Evolutionary conservation across 1,140 invertebrate genomes (phyloP).

Genomic region (Conus ventricosus): DNA sequence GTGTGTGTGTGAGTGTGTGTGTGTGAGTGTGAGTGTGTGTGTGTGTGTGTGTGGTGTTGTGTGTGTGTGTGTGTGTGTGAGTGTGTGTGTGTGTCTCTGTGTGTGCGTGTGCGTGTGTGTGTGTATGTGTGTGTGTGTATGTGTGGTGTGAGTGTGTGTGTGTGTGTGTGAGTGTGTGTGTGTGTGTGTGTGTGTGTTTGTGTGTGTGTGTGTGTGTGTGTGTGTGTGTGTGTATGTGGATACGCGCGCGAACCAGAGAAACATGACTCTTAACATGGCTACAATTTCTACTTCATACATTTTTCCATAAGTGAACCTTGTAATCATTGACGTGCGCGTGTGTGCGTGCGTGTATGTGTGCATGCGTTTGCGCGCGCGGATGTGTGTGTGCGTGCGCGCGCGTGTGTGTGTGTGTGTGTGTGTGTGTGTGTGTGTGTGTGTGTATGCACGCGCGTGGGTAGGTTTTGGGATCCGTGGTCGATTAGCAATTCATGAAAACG

Average conservation of each 20-base stretch:
- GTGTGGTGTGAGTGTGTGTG: neutral
- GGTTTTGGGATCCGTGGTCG: neutral
- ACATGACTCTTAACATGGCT: too few species aligned
- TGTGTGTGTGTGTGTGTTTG: neutral
- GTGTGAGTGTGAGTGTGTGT: neutral
- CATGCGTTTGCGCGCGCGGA: neutral
- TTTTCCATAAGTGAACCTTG: too few species aligned
- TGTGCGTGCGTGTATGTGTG: neutral
- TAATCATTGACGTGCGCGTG: neutral
- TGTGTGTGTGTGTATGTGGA: neutral
- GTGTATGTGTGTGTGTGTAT: too few species aligned
- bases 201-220: neutral
- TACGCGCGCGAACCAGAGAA: neutral
- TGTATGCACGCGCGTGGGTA: neutral
- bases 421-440: neutral
- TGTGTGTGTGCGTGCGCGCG: neutral
- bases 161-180: neutral
- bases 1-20: constrained; percentile 17
- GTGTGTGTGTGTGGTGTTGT: too few species aligned
- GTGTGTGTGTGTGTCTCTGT: neutral
- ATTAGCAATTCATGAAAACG: neutral
- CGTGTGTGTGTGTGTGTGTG: too few species aligned
- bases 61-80: neutral
- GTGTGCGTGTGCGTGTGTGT: too few species aligned
- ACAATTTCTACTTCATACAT: too few species aligned